phyloP scores from a whole-genome alignment of 2,113 vertebrate genomes.

The Sprattus sprattus region DNA sequence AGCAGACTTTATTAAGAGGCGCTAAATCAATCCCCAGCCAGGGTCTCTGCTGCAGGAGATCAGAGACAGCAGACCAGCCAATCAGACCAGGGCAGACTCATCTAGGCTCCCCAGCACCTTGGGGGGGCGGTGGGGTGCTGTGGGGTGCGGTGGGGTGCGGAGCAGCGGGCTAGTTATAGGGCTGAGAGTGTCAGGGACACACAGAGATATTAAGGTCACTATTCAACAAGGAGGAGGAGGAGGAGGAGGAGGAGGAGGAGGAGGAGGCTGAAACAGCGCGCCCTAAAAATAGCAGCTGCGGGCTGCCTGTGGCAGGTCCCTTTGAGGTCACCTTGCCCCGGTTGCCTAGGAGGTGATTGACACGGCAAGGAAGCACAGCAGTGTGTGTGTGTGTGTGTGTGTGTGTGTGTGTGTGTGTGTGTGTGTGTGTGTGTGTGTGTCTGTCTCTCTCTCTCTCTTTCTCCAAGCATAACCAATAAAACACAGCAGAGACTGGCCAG shows the following conservation, averaged over 20 bases:
- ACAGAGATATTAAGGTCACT: slow-evolving; percentile 33
- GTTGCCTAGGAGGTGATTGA: slow-evolving; percentile 17
- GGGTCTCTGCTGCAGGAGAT: not conserved
- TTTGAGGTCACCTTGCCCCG: slow-evolving; percentile 38
- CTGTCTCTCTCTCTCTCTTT: not conserved
- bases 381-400: not conserved
- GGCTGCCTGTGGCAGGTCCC: slow-evolving; percentile 37
- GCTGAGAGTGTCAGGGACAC: slow-evolving; percentile 21
- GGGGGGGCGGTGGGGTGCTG: not conserved
- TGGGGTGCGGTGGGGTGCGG: not conserved
- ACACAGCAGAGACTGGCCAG: not conserved
- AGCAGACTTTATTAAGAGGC: slow-evolving; percentile 7
- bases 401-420: no score
- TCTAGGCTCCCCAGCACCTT: not conserved
- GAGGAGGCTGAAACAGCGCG: slow-evolving; percentile 14
- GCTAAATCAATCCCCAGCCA: slow-evolving; percentile 3
- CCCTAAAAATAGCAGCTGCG: slow-evolving; percentile 42
- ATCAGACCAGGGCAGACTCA: not conserved
- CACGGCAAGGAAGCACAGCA: not conserved
- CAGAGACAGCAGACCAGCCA: not conserved
- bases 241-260: slow-evolving; percentile 2
- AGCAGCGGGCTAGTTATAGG: not conserved
- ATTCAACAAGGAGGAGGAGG: not conserved
- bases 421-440: not conserved
- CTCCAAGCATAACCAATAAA: not conserved